Conservation (phyloP, 2,797 vertebrate genomes). For the Onychomys leucogaster region DNA sequence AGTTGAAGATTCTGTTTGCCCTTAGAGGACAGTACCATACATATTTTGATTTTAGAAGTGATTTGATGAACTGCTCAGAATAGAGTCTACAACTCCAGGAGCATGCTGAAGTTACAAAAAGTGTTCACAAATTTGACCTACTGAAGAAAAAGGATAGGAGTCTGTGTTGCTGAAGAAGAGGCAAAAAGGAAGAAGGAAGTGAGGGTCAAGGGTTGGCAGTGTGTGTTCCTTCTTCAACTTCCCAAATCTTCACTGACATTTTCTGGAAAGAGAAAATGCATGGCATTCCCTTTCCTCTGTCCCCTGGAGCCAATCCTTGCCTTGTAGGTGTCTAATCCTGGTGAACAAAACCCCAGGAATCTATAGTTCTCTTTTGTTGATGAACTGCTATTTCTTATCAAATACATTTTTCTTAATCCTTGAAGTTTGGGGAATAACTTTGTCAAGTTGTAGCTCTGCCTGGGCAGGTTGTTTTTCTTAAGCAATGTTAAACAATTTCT, state of each 20-base stretch:
- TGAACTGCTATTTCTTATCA: neutral
- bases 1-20: neutral
- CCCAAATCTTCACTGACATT: neutral
- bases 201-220: neutral
- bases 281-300: accelerated
- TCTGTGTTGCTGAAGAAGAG: neutral
- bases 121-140: neutral
- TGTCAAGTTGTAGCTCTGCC: neutral
- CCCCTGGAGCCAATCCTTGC: neutral
- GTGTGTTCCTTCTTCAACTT: neutral
- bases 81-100: neutral
- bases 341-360: neutral
- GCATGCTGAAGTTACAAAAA: neutral
- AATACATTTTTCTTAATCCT: neutral
- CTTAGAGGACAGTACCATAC: neutral
- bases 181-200: neutral
- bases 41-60: neutral
- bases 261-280: neutral
- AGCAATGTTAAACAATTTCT: neutral
- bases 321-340: neutral
- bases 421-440: neutral
- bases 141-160: neutral
- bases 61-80: neutral
- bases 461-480: neutral
- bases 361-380: neutral